phyloP scores from a whole-genome alignment of 2,888 invertebrate species.

The Arge pagana region DNA sequence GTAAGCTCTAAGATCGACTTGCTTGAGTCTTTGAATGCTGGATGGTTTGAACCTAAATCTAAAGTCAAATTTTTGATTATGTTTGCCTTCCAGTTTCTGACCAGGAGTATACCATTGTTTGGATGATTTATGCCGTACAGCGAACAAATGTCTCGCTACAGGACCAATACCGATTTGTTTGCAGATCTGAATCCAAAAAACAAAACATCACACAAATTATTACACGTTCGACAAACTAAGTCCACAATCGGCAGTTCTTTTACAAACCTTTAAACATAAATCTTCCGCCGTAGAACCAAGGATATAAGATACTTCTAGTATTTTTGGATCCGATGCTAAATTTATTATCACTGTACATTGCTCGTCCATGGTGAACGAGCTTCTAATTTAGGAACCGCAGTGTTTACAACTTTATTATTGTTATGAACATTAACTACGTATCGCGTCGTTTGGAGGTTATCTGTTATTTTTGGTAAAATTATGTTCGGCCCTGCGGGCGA shows the following conservation, averaged over 20 bases:
- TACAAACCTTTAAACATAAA: conserved; percentile 51
- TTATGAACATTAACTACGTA: too few species aligned
- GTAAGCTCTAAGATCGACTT: conserved; percentile 75
- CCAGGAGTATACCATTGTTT: conserved; percentile 74
- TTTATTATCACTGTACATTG: conserved; percentile 43
- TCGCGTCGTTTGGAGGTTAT: neutral
- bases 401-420: too few species aligned
- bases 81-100: conserved; percentile 59
- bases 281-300: conserved; percentile 47
- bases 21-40: conserved; percentile 65
- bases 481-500: neutral
- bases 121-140: conserved; percentile 68
- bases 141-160: conserved; percentile 77
- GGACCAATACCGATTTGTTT: conserved; percentile 76
- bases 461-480: neutral
- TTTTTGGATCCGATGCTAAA: conserved; percentile 45
- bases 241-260: too few species aligned
- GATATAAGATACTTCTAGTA: conserved; percentile 40
- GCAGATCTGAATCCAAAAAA: conserved; percentile 61
- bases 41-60: conserved; percentile 81
- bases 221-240: too few species aligned
- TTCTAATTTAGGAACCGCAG: too few species aligned
- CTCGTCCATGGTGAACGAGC: conserved; percentile 47
- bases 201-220: too few species aligned
- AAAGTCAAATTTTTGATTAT: conserved; percentile 69